Evolutionary conservation across 1,140 invertebrate genomes (phyloP), one percentile per base, ranked within the genome.

Genomic region (Zophobas atratus): DNA sequence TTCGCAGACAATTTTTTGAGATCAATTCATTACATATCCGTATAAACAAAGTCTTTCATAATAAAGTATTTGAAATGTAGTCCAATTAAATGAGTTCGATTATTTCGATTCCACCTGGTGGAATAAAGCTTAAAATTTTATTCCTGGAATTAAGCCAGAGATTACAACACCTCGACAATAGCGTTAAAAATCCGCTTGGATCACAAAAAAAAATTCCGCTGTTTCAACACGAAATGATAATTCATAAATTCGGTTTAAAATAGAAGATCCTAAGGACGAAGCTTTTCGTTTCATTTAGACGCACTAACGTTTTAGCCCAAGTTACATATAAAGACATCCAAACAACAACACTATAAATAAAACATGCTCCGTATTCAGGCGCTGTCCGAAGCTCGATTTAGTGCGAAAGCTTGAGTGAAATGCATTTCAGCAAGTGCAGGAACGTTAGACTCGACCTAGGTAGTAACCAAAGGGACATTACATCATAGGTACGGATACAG

Each of bases 401-500:
- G 60, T 67, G 38, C 60, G 38, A 67, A 67, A 67, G 60, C 60
- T 67, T n/a, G 39, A 67, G 60, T 67, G 60, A 67, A 43, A 67
- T 67, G 60, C 60, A 67, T 67, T 60, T 60, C 34, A 67, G 39
- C 60, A 43, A 63, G 60, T 67, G 60, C 60, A 67, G 39, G 70
- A 75, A 74, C 76, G 76, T 80, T 79, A 79, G 83, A 84, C 83
- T 82, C 63, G 81, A 84, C 81, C 83, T 84, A 84, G 83, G 83
- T 82, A 83, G 76, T 79, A 76, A 79, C 63, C 51, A 80, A 80
- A 76, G 73, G 72, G 70, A 67, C 49, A 79, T 51, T 51, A 51
- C 49, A 51, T 51, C 49, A 51, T 46, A 46, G 4, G 39, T 55
- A 77, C 55, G 71, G 60, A 77, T 38, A 77, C 76, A 77, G 76